These are phyloP conservation scores for Stomatorhinus walkeri DNA, from an alignment of 2,797 vertebrate genomes.

Conservation along the genomic window DNA sequence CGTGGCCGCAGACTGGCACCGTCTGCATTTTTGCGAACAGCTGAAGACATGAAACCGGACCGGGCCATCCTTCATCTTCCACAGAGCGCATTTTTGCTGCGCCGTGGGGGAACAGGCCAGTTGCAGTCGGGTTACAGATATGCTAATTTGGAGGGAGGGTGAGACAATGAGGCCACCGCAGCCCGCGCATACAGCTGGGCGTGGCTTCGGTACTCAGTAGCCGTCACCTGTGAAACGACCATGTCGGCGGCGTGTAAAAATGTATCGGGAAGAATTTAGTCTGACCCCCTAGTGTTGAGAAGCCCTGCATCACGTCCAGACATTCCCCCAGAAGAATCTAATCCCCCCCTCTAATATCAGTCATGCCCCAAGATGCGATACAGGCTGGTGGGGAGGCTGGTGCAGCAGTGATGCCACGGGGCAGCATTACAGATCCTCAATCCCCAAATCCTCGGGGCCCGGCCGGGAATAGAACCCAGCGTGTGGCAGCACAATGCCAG, in stretches of 20 bases:
- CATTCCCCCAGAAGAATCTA: not conserved
- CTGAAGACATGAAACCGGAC: not conserved
- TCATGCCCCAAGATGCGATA: not conserved
- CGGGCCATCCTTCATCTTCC: not conserved
- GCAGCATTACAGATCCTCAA: conserved; percentile 15
- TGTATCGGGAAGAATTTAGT: not conserved
- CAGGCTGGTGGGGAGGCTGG: conserved; percentile 6
- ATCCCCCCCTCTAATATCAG: not conserved
- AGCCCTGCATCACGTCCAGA: not conserved
- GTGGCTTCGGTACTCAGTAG: not conserved
- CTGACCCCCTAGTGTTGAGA: not conserved
- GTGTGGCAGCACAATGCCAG: conserved; percentile 19
- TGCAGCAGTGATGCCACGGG: conserved; percentile 1
- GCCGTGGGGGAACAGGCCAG: not conserved
- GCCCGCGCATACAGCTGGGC: not conserved
- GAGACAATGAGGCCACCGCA: not conserved
- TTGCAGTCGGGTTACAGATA: not conserved
- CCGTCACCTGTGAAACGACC: not conserved
- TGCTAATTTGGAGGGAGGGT: not conserved
- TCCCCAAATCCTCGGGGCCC: not conserved
- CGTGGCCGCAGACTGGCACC: not conserved
- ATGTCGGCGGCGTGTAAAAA: not conserved
- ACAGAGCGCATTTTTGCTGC: not conserved
- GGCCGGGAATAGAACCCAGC: not conserved
- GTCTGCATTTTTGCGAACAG: not conserved